Base-by-base conservation (phyloP, 1,140 invertebrate species). In the Apis mellifera region DNA sequence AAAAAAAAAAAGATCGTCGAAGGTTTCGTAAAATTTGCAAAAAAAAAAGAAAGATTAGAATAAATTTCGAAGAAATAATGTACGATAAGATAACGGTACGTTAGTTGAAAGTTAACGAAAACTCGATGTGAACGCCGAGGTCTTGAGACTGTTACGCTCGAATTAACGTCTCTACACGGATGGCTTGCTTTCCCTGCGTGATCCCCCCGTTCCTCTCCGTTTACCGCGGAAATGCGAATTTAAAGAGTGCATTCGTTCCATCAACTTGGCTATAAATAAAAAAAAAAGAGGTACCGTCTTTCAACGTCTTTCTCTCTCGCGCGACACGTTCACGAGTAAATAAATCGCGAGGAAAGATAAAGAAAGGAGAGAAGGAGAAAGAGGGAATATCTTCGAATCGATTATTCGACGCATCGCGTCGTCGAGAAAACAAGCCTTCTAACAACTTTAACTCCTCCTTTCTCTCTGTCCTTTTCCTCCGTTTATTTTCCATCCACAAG, bases 171-270 rank as follows among this genome's bases (percentile, higher is more conserved):
- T 80, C 52, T 66, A 19, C 69, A 80, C 71, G 70, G 78, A 74
- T 80, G 70, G 78, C 71, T 74, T 74, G 50, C 60, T 74, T 74
- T 80, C 70, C 23, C 78, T 57, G 60, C 78, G 71, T 26, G 71
- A 74, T 80, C 52, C 78, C 52, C 78, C 55, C 71, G 60, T 80
- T 74, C 71, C 71, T 57, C 70, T 65, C 71, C 78, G 78, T 80
- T 80, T 80, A 48, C 78, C 78, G 60, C 78, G 71, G 70, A 80
- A 80, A 80, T 80, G 78, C 72, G 71, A 81, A 62, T 75, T 75
- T 81, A 75, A 81, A 81, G 72, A 81, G 78, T 66, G 78, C 71
- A 81, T 81, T 75, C 78, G 78, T 81, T 62, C 72, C 72, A 75
- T 81, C 78, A 15, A 57, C 60, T 80, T 72, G 50, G 26, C 71